Evolutionary conservation across 1,140 invertebrate species (phyloP).

Genomic region (Trachymyrmex septentrionalis): DNA sequence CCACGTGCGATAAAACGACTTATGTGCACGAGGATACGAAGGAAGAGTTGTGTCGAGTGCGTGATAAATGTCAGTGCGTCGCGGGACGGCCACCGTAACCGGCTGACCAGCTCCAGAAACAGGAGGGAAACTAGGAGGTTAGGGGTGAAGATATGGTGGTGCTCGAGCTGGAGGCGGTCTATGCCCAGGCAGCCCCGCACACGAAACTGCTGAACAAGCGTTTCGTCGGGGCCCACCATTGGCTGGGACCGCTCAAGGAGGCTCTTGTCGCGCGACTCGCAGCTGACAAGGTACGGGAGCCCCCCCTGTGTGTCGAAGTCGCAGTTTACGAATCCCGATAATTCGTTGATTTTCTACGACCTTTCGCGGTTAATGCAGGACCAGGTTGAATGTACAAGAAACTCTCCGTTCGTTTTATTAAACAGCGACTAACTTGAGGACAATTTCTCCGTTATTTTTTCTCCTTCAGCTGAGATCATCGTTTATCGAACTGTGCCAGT

Average conservation of each 20-base stretch:
- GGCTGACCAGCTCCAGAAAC: constrained; percentile 63
- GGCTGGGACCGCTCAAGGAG: constrained; percentile 92
- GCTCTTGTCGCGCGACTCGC: constrained; percentile 84
- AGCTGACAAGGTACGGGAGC: constrained; percentile 84
- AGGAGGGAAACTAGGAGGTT: constrained; percentile 23
- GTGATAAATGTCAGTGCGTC: constrained; percentile 57
- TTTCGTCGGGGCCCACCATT: constrained; percentile 95
- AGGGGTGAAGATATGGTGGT: constrained; percentile 89
- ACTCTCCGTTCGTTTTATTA: neutral
- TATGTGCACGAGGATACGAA: constrained; percentile 47
- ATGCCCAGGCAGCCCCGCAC: constrained; percentile 92
- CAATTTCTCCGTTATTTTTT: neutral
- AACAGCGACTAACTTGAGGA: neutral
- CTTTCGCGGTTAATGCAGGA: neutral
- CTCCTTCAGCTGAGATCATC: neutral
- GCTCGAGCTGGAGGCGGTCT: constrained; percentile 91
- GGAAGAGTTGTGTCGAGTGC: neutral
- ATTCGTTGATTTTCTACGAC: neutral
- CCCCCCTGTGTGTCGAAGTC: constrained; percentile 29
- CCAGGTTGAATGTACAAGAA: neutral
- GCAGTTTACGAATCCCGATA: neutral
- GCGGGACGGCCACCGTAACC: constrained; percentile 53
- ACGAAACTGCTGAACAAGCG: constrained; percentile 95
- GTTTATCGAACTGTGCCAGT: neutral
- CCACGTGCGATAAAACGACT: constrained; percentile 27